phyloP scores from a whole-genome alignment of 2,797 vertebrate genomes.

The Simalia tracyae region DNA sequence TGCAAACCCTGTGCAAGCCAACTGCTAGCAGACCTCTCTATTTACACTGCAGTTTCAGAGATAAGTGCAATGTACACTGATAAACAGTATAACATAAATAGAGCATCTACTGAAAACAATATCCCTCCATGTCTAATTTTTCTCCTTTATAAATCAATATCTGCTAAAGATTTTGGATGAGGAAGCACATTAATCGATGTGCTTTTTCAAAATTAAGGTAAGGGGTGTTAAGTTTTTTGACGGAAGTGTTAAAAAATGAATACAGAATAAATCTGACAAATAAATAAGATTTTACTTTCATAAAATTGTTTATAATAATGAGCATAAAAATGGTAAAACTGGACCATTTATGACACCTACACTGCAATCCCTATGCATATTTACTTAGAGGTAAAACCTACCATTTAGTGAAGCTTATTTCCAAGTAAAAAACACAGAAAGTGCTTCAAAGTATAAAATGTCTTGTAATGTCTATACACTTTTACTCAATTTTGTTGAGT shows the following conservation, averaged over 20 bases:
- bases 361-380: not conserved
- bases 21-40: not conserved
- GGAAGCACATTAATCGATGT: not conserved
- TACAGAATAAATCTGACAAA: not conserved
- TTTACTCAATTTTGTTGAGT: too few species aligned
- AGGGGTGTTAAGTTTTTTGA: not conserved
- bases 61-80: not conserved
- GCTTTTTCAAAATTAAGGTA: not conserved
- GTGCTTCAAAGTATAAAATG: not conserved
- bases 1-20: not conserved
- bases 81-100: not conserved
- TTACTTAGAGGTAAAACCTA: not conserved
- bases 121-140: not conserved
- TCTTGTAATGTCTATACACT: not conserved
- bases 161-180: not conserved
- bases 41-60: not conserved
- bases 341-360: not conserved
- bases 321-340: not conserved
- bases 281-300: not conserved
- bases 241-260: not conserved
- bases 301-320: not conserved
- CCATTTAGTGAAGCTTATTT: not conserved
- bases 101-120: not conserved
- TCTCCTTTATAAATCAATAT: not conserved
- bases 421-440: not conserved